A percentile compares a stretch with the other conserved stretches of the same genome.
Conservation (phyloP, 2,113 vertebrate genomes). For the Manacus vitellinus region DNA sequence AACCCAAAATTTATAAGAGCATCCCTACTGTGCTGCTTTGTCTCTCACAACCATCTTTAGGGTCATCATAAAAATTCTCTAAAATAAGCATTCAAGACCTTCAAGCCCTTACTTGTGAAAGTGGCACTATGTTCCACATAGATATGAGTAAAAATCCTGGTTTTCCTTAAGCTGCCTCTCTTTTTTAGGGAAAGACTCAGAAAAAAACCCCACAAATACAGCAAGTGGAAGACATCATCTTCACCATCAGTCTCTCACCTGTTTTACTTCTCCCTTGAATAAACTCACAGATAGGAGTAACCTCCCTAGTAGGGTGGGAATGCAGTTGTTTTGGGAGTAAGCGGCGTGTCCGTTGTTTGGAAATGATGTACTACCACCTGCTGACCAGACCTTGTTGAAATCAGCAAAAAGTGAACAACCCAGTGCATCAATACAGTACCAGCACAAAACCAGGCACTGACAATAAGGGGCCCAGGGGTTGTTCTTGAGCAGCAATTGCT, state of each 20-base stretch:
- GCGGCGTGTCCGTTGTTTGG: neutral
- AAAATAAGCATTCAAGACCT: neutral
- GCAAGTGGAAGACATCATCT: neutral
- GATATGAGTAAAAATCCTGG: neutral
- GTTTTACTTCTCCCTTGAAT: neutral
- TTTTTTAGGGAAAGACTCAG: neutral
- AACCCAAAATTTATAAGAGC: neutral
- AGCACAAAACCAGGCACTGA: neutral
- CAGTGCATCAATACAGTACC: fast-evolving
- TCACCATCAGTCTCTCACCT: neutral
- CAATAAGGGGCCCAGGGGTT: fast-evolving
- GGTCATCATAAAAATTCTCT: neutral
- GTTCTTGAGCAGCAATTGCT: neutral
- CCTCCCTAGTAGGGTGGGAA: neutral
- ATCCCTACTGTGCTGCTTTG: neutral
- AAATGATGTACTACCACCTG: neutral
- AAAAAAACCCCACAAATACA: neutral
- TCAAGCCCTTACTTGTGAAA: neutral
- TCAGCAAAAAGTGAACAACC: neutral
- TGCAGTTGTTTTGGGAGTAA: fast-evolving
- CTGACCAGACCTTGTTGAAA: neutral
- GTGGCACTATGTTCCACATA: neutral
- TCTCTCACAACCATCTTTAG: neutral
- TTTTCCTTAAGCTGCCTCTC: neutral
- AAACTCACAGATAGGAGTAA: neutral